A percentile compares a stretch with the other conserved stretches of the same genome.
Conservation (phyloP, 2,797 vertebrate species). For the Melopsittacus undulatus region DNA sequence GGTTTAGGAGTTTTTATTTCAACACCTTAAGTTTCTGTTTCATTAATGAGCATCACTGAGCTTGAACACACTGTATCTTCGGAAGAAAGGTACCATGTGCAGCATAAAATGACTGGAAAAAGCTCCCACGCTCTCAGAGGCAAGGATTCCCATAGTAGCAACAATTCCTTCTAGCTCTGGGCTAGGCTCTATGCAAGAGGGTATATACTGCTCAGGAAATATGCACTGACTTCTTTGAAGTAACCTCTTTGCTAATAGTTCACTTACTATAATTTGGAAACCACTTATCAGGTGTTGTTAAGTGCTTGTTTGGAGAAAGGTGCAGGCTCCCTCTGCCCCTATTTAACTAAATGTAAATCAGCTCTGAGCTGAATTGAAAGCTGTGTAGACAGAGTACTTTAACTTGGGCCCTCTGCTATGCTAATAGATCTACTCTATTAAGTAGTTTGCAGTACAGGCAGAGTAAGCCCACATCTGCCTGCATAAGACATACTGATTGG, state of each 20-base stretch:
- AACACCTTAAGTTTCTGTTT: not conserved
- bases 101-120: not conserved
- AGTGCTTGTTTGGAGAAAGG: not conserved
- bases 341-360: not conserved
- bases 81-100: not conserved
- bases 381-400: not conserved
- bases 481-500: not conserved
- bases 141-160: not conserved
- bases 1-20: not conserved
- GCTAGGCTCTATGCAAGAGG: not conserved
- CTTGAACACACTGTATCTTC: rapidly evolving
- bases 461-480: not conserved
- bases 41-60: not conserved
- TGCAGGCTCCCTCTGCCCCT: not conserved
- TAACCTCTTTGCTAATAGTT: not conserved
- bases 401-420: not conserved
- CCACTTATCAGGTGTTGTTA: not conserved
- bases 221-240: not conserved
- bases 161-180: not conserved
- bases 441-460: not conserved
- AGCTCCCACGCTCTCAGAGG: not conserved
- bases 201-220: not conserved
- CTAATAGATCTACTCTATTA: not conserved
- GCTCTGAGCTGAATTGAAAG: not conserved
- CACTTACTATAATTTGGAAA: not conserved